Evolutionary conservation across 2,888 invertebrate species (phyloP).

Genomic region (Agonopterix alstromeriana): DNA sequence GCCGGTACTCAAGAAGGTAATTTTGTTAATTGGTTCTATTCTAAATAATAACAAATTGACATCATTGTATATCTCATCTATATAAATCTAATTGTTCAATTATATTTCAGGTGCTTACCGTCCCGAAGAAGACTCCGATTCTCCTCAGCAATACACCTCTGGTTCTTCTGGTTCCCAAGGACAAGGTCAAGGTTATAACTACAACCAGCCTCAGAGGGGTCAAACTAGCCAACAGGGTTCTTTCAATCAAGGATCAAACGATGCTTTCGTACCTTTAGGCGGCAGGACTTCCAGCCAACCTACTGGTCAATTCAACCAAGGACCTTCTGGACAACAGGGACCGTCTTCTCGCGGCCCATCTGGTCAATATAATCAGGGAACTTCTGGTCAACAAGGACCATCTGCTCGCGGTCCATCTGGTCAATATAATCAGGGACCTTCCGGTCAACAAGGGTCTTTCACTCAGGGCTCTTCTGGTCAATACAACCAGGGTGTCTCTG

Average conservation of each 20-base stretch:
- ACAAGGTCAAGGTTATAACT: neutral
- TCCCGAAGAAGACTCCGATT: constrained; percentile 42
- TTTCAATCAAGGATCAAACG: neutral
- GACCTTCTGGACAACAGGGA: constrained; percentile 1
- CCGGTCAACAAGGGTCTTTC: neutral
- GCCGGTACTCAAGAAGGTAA: constrained; percentile 68
- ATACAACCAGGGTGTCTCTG: constrained; percentile 6
- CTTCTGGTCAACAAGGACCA: neutral
- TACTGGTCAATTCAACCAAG: constrained; percentile 7
- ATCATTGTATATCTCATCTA: too few species aligned
- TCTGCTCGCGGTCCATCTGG: neutral
- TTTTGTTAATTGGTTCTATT: too few species aligned
- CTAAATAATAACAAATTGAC: too few species aligned
- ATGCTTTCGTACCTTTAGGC: neutral
- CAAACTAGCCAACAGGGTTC: neutral
- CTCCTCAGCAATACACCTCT: constrained; percentile 25
- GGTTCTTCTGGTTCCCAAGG: constrained; percentile 1
- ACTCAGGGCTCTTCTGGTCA: constrained; percentile 11
- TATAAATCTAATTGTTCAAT: neutral
- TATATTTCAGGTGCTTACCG: constrained; percentile 56
- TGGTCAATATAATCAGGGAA: neutral
- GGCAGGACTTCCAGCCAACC: constrained; percentile 7
- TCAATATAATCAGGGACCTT: neutral
- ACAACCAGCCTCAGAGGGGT: constrained; percentile 9
- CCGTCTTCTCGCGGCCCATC: neutral